These are phyloP conservation scores for Cettia cetti DNA, from an alignment of 2,113 vertebrate species.

Conservation along the genomic window DNA sequence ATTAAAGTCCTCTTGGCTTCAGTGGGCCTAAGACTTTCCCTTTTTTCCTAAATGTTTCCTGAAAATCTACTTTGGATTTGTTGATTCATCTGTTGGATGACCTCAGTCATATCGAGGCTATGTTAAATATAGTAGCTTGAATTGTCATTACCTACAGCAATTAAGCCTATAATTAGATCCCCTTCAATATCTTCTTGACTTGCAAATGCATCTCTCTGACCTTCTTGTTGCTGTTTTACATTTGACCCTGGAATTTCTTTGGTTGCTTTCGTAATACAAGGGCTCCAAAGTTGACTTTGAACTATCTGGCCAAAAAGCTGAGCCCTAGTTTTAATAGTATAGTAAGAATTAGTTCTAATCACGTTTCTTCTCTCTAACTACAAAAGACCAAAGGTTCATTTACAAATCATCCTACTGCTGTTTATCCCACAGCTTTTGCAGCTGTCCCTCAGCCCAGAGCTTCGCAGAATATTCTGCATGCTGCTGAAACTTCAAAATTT, in stretches of 20 bases:
- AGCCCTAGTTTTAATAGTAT: neutral
- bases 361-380: constrained; percentile 10
- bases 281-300: neutral
- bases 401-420: neutral
- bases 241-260: constrained; percentile 3
- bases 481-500: neutral
- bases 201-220: constrained; percentile 29
- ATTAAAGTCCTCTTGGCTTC: neutral
- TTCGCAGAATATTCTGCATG: neutral
- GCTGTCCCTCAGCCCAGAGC: neutral
- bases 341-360: constrained; percentile 26
- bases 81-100: neutral
- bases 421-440: neutral
- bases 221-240: constrained; percentile 32
- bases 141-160: constrained; percentile 26
- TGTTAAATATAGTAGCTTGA: constrained; percentile 53
- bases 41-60: neutral
- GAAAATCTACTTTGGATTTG: constrained; percentile 39
- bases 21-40: neutral
- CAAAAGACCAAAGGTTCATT: neutral
- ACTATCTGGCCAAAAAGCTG: neutral
- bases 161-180: constrained; percentile 56
- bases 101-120: constrained; percentile 8
- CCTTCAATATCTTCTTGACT: constrained; percentile 54
- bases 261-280: neutral